phyloP scores from a whole-genome alignment of 2,888 invertebrate species.

The Galerucella calmariensis region DNA sequence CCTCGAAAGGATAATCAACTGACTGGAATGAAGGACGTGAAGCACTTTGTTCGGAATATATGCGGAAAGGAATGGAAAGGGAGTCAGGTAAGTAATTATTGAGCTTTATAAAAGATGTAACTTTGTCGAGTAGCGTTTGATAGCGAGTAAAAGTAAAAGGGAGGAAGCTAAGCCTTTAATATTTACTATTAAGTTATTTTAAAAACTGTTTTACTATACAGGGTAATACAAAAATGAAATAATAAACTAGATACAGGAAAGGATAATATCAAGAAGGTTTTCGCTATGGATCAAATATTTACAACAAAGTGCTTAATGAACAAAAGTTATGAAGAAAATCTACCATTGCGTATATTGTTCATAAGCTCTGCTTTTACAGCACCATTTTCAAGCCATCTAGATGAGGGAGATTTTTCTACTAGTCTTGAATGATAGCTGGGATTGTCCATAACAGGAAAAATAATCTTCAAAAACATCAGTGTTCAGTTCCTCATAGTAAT shows the following conservation, averaged over 20 bases:
- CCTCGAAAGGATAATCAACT: constrained; percentile 44
- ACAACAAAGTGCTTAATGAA: too few relatives aligned
- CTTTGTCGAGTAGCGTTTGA: constrained; percentile 12
- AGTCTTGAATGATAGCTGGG: too few relatives aligned
- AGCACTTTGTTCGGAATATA: constrained; percentile 32
- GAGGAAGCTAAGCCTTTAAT: constrained; percentile 1
- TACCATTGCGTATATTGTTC: too few relatives aligned
- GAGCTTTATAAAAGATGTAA: constrained; percentile 21
- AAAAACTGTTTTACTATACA: neutral
- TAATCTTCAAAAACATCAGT: too few relatives aligned
- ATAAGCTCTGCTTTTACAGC: too few relatives aligned
- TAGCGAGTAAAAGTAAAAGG: constrained; percentile 1
- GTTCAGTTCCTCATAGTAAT: too few relatives aligned
- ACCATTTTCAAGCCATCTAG: too few relatives aligned
- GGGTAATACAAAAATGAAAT: neutral
- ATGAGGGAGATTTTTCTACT: too few relatives aligned
- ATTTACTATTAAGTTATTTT: neutral
- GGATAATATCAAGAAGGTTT: too few relatives aligned
- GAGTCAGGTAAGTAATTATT: constrained; percentile 34
- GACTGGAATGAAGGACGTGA: constrained; percentile 32
- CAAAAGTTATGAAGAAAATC: too few relatives aligned
- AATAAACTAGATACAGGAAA: neutral
- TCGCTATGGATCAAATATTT: too few relatives aligned
- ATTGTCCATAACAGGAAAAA: too few relatives aligned
- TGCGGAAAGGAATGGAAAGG: constrained; percentile 29